Conservation (phyloP, 2,113 vertebrate genomes). For the Pomatorhinus ruficollis region DNA sequence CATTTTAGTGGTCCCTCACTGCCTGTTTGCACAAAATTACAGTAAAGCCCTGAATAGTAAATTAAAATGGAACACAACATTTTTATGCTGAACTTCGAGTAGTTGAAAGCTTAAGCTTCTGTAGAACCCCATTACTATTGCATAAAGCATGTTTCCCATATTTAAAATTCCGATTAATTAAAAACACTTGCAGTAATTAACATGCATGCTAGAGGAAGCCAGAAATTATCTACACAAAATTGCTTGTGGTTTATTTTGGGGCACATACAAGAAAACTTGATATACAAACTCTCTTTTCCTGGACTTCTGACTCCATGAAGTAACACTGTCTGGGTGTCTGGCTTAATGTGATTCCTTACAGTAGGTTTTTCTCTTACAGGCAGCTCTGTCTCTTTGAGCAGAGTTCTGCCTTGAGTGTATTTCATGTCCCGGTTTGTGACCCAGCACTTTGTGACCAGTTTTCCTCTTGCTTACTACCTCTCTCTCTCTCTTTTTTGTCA, state of each 20-base stretch:
- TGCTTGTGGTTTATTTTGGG: neutral
- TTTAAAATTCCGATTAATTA: constrained; percentile 37
- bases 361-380: neutral
- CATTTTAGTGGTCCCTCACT: constrained; percentile 58
- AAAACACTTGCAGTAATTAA: constrained; percentile 42
- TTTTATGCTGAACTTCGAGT: constrained; percentile 1
- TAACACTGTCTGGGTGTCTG: neutral
- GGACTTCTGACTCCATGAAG: neutral
- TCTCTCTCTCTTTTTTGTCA: rapidly evolving
- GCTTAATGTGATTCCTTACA: neutral
- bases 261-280: neutral
- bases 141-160: constrained; percentile 6
- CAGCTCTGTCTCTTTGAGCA: neutral
- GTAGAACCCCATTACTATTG: constrained; percentile 1
- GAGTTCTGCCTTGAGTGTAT: neutral
- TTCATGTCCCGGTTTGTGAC: neutral
- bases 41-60: constrained; percentile 31
- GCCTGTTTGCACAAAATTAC: constrained; percentile 53
- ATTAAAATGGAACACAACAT: constrained; percentile 52
- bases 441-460: neutral
- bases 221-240: constrained; percentile 2
- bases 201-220: neutral
- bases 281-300: neutral
- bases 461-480: neutral
- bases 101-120: constrained; percentile 30